Conservation (phyloP, 2,113 vertebrate genomes). For the Reinhardtius hippoglossoides region DNA sequence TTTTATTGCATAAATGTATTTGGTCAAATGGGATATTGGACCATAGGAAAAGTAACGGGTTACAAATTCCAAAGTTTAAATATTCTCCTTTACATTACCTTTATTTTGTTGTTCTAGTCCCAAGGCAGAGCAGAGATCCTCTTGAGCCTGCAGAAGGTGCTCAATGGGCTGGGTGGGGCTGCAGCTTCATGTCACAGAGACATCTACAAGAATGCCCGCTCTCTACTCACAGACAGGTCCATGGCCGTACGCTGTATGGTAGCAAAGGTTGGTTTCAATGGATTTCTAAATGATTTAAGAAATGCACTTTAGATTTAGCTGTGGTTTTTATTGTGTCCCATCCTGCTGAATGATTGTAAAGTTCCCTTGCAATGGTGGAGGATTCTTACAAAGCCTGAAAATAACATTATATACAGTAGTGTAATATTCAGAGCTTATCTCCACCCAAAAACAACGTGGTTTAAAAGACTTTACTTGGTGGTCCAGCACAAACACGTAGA, state of each 20-base stretch:
- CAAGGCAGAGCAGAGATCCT: conserved; percentile 98
- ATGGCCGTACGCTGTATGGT: conserved; percentile 97
- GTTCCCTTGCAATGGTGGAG: background rate
- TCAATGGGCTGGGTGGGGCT: conserved; percentile 93
- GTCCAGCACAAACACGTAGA: background rate
- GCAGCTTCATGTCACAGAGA: conserved; percentile 97
- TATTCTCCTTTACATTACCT: background rate
- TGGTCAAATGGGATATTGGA: background rate
- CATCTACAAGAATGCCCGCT: conserved; percentile 97
- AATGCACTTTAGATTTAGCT: background rate
- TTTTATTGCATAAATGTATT: background rate
- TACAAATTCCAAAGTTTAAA: background rate
- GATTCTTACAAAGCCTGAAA: background rate
- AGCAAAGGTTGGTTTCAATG: conserved; percentile 84
- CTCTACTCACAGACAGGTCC: conserved; percentile 93
- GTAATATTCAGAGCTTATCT: background rate
- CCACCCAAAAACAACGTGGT: no score
- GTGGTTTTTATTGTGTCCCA: background rate
- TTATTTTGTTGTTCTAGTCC: conserved; percentile 81
- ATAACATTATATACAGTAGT: background rate
- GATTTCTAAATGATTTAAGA: background rate
- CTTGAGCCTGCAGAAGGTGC: conserved; percentile 96
- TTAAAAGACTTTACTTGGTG: background rate
- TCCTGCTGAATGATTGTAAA: background rate
- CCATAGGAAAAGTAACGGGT: background rate